phyloP scores from a whole-genome alignment of 2,797 vertebrate genomes.

The Eulemur rubriventer region DNA sequence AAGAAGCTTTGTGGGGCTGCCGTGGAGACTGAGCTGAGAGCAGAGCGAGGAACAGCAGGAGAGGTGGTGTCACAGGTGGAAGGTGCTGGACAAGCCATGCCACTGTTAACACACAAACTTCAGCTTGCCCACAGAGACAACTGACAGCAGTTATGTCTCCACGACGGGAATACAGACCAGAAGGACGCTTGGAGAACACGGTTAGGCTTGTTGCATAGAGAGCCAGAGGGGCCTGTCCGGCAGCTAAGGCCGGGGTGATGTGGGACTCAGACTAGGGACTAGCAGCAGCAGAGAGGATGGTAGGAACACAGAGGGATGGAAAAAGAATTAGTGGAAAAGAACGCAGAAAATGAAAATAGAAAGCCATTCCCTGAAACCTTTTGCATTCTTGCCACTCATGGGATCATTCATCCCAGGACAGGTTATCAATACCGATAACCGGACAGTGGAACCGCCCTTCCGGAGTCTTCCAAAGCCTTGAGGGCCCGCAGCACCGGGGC shows the following conservation, averaged over 20 bases:
- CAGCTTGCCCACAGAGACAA: not conserved
- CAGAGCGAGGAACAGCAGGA: not conserved
- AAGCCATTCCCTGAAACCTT: not conserved
- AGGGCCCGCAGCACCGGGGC: fast-evolving
- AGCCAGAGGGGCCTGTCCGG: too few relatives aligned
- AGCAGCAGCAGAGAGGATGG: not conserved
- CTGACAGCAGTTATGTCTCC: not conserved
- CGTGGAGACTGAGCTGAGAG: not conserved
- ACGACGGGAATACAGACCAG: not conserved
- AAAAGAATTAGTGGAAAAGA: not conserved
- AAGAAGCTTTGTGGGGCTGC: not conserved
- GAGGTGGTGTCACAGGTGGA: not conserved
- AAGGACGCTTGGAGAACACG: not conserved
- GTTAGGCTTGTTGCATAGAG: not conserved
- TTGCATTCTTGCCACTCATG: not conserved
- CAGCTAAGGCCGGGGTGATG: too few relatives aligned
- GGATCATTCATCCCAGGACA: not conserved
- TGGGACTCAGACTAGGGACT: not conserved
- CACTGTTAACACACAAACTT: not conserved
- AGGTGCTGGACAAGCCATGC: not conserved
- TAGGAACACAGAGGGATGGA: not conserved
- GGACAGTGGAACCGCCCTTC: not conserved
- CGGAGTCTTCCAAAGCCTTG: not conserved
- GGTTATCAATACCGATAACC: not conserved
- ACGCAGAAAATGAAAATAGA: not conserved